Base-by-base conservation (phyloP, 2,888 invertebrate species). In the Ectemnius cavifrons region DNA sequence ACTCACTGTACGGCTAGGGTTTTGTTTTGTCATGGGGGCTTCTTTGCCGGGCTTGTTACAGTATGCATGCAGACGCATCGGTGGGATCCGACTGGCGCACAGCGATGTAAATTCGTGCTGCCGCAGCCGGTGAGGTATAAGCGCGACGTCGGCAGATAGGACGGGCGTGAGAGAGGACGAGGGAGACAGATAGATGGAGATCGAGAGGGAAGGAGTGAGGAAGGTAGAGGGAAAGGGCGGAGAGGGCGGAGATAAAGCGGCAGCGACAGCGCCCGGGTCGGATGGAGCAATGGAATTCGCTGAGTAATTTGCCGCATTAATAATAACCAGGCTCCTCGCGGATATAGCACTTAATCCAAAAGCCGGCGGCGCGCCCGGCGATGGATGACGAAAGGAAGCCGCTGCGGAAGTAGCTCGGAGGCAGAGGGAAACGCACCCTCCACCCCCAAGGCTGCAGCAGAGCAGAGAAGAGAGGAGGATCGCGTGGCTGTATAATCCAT, bases 241-340 rank as follows among this genome's bases (percentile, higher is more conserved):
- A 18, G 28, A 18, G 59, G 23, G 27, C 20, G 23, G 37, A 16
- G 47, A 57, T 23, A 57, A 52, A 45, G 58, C 52, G 52, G 13
- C n/a, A 52, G 52, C 52, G 14, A 16, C n/a, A 16, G 52, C 52
- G 14, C 52, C n/a, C n/a, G 28, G 37, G 60, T 61, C 28, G 64
- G 68, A 69, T 60, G 70, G 58, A 60, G 61, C 67, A 66, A 63
- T 61, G 57, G 78, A 83, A 84, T 85, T 85, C 78, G 85, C 88
- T 85, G 87, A 86, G 85, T 86, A 87, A 88, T 87, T 84, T 85
- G 79, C 76, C 77, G 81, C 84, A 87, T 86, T 87, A 87, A 86
- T 85, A 85, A 87, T 82, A 83, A 78, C 80, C 80, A 71, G 69
- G 71, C 62, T 73, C 63, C 64, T 66, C 73, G 71, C 64, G 71